phyloP scores from a whole-genome alignment of 1,140 invertebrate genomes.

The Drosophila melanica region DNA sequence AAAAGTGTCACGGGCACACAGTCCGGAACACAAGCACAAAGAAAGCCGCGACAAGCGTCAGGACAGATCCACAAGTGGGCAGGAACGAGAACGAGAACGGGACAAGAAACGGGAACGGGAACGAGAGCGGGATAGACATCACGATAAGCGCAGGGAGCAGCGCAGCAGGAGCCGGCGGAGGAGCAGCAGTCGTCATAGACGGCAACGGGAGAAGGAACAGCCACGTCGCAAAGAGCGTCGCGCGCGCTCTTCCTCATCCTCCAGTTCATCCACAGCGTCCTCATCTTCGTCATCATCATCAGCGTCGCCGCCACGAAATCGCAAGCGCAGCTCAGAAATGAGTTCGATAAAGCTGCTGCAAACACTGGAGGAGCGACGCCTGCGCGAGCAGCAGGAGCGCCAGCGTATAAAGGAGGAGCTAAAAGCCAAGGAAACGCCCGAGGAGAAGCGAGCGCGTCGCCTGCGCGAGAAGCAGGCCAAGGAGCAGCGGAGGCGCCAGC shows the following conservation, averaged over 20 bases:
- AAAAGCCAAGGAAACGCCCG: slow-evolving; percentile 96
- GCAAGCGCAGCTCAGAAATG: slow-evolving; percentile 33
- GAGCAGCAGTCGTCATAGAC: slow-evolving; percentile 12
- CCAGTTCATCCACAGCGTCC: slow-evolving; percentile 16
- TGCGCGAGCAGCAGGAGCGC: slow-evolving; percentile 87
- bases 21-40: slow-evolving; percentile 8
- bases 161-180: slow-evolving; percentile 23
- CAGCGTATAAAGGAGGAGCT: slow-evolving; percentile 91
- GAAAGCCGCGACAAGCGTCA: slow-evolving; percentile 22
- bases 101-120: slow-evolving; percentile 22
- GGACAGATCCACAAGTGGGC: slow-evolving; percentile 4
- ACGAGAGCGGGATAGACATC: slow-evolving; percentile 21
- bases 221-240: slow-evolving; percentile 28
- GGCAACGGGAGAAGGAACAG: slow-evolving; percentile 26
- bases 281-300: slow-evolving; percentile 44
- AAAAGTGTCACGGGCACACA: slow-evolving; percentile 3
- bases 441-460: slow-evolving; percentile 95
- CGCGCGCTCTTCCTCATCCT: slow-evolving; percentile 31
- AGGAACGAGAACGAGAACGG: neutral
- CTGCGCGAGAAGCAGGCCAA: slow-evolving; percentile 96
- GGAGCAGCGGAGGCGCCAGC: slow-evolving; percentile 92
- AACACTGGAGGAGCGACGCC: slow-evolving; percentile 88
- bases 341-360: slow-evolving; percentile 87
- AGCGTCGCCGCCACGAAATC: neutral
- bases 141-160: slow-evolving; percentile 25